Percentiles rank a stretch among this genome's conserved stretches.
phyloP scores from a whole-genome alignment of 2,888 invertebrate species.

The Hetaerina titia region DNA sequence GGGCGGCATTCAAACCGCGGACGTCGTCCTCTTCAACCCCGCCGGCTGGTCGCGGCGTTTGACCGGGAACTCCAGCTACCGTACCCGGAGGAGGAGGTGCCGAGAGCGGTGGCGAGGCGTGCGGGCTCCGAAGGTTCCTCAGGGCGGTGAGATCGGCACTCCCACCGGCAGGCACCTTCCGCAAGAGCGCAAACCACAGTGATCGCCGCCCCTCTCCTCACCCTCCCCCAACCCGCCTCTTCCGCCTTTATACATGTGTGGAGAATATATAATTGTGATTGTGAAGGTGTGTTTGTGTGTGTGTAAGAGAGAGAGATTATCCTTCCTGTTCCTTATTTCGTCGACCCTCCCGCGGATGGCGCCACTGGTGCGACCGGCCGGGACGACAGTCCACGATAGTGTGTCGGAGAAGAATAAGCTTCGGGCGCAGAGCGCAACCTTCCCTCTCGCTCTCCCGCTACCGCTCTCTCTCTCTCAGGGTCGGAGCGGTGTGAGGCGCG shows the following conservation, averaged over 20 bases:
- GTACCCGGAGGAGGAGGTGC: too few species aligned
- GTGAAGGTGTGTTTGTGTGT: background rate
- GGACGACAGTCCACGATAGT: constrained; percentile 62
- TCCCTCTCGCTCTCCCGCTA: constrained; percentile 2
- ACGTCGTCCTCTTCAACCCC: too few species aligned
- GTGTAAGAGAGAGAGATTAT: background rate
- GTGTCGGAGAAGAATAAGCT: constrained; percentile 52
- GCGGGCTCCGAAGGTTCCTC: too few species aligned
- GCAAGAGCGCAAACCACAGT: too few species aligned
- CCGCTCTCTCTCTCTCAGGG: background rate
- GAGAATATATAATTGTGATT: background rate
- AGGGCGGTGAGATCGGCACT: too few species aligned
- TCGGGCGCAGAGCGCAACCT: constrained; percentile 47
- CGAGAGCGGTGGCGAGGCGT: too few species aligned
- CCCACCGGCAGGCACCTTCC: too few species aligned
- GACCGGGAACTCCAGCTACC: too few species aligned
- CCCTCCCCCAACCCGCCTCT: background rate
- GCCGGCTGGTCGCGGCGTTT: too few species aligned
- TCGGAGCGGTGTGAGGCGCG: background rate
- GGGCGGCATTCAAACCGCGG: background rate
- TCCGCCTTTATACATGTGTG: background rate
- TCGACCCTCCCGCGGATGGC: constrained; percentile 30
- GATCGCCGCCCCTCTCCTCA: background rate
- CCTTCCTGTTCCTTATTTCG: background rate
- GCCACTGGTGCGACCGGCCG: constrained; percentile 31